Conservation (phyloP, 1,140 invertebrate species). For the Dolichoris vasculosae region DNA sequence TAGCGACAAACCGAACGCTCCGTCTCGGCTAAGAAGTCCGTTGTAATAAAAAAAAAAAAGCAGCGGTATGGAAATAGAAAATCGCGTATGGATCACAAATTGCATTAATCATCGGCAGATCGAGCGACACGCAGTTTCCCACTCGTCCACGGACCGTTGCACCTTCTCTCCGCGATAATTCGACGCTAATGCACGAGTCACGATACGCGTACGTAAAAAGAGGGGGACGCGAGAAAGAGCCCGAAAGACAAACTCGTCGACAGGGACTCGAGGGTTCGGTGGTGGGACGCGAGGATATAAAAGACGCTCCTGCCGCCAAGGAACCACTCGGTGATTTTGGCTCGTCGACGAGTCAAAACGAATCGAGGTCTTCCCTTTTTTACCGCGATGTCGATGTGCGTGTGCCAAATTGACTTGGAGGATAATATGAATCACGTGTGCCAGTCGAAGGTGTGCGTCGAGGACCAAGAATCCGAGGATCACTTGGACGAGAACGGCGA, state of each 20-base stretch:
- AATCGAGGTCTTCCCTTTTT: neutral
- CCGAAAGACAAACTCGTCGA: neutral
- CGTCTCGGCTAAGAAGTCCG: too few species aligned
- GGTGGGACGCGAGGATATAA: conserved; percentile 25
- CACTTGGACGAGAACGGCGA: neutral
- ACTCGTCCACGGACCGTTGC: neutral
- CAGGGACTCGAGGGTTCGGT: neutral
- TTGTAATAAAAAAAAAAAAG: too few species aligned
- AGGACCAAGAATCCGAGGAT: neutral
- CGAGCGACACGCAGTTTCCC: too few species aligned
- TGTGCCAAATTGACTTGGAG: conserved; percentile 43
- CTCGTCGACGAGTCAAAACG: neutral
- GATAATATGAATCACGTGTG: conserved; percentile 58
- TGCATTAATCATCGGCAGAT: too few species aligned
- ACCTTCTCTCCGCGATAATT: neutral
- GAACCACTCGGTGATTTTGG: neutral
- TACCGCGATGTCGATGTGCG: conserved; percentile 54
- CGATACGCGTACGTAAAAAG: neutral
- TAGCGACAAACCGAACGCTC: too few species aligned
- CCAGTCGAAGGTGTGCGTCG: conserved; percentile 51
- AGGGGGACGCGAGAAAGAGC: neutral
- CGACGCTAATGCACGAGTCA: neutral
- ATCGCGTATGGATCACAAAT: neutral
- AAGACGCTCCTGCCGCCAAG: neutral
- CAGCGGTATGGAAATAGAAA: neutral